Evolutionary conservation across 2,797 vertebrate species (phyloP), one percentile per base, ranked within the genome.

Genomic region (Ptychobarbus kaznakovi): DNA sequence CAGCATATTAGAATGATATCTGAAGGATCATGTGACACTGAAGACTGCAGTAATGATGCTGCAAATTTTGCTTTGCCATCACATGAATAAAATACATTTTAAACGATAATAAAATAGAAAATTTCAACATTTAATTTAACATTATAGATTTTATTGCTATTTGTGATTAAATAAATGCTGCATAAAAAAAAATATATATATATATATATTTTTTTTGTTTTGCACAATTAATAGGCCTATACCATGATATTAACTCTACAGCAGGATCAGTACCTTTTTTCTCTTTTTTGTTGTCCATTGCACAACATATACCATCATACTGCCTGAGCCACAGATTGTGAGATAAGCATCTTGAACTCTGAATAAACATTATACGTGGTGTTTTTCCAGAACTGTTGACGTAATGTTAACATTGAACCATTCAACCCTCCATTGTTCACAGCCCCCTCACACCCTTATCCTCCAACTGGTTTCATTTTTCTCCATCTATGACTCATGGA

Each of bases 401-500:
- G 12, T 73, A 32, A 66, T 72, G 53, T 73, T 4, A n/a, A 32
- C 2, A 1, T 32, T 63, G 38, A 66, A 44, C 25, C 58, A 44
- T 70, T 73, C 58, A 79, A 16, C 68, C 49, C 32, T 87, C 44
- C 44, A 79, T 87, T 87, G 76, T 84, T 70, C 72, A 65, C 22
- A 53, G 38, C 6, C 13, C 56, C 28, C 42, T 75, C 72, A 83
- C 61, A 78, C 66, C 44, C 81, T 70, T 68, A 68, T 75, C 70
- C 77, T 80, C 25, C 69, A 65, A 51, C 68, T n/a, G 28, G 13
- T 70, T 70, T 44, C 10, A 28, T 85, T 80, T 84, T 78, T 83
- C 72, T 72, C 8, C 28, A 28, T 38, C 65, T 76, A 51, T 87
- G 84, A 86, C 69, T 87, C 87, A 85, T 61, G 42, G n/a, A 68